Evolutionary conservation across 2,113 vertebrate species (phyloP).

Genomic region (Neodon shergylaensis): DNA sequence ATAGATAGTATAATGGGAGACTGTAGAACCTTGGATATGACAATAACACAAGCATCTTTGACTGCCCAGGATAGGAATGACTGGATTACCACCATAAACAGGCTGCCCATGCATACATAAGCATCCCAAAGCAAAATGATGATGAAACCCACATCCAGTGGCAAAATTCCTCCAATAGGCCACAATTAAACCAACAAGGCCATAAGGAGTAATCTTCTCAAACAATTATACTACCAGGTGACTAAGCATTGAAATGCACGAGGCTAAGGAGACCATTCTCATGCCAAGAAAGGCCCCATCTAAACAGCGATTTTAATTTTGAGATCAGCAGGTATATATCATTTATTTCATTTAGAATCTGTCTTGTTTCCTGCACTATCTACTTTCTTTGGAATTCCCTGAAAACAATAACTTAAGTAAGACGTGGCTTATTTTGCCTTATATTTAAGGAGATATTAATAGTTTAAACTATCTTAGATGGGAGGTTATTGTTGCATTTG

Average conservation of each 20-base stretch:
- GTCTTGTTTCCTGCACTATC: not conserved
- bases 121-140: too few species aligned
- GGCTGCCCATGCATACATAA: too few species aligned
- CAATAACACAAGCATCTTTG: too few species aligned
- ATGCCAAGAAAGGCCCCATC: rapidly evolving
- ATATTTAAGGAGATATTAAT: not conserved
- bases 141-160: not conserved
- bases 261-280: not conserved
- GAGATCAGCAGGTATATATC: not conserved
- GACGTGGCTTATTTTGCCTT: not conserved
- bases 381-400: not conserved
- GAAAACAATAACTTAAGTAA: not conserved
- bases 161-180: not conserved
- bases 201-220: not conserved
- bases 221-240: not conserved
- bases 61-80: too few species aligned
- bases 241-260: not conserved
- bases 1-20: too few species aligned
- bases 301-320: not conserved
- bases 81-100: too few species aligned
- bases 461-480: too few species aligned
- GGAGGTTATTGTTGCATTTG: not conserved
- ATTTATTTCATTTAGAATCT: not conserved
- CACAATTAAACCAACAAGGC: not conserved
- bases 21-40: too few species aligned